Evolutionary conservation across 2,797 vertebrate genomes (phyloP).

Genomic region (Mastacembelus armatus): DNA sequence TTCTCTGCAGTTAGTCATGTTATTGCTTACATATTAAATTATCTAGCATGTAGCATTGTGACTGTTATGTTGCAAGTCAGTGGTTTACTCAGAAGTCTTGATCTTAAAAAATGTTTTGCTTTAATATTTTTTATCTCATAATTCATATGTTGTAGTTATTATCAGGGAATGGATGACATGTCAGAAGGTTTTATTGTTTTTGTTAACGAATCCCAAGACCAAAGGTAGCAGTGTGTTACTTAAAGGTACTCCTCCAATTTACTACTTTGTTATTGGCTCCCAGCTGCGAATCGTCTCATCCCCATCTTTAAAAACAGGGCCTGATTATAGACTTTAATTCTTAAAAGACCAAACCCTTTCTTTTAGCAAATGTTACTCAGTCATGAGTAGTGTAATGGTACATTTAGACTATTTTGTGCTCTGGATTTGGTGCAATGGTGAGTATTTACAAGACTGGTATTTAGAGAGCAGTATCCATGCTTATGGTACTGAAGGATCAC

Average conservation of each 20-base stretch:
- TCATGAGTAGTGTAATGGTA: not conserved
- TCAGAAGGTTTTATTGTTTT: not conserved
- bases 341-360: too few relatives aligned
- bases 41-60: not conserved
- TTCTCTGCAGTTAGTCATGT: too few relatives aligned
- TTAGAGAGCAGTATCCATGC: not conserved
- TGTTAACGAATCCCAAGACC: not conserved
- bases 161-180: not conserved
- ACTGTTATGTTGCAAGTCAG: not conserved
- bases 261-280: not conserved
- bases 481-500: not conserved
- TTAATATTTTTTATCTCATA: not conserved
- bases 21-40: too few relatives aligned
- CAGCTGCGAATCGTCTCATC: too few relatives aligned
- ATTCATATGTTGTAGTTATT: not conserved
- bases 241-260: too few relatives aligned
- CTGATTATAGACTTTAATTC: not conserved
- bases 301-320: not conserved
- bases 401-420: slow-evolving; percentile 5
- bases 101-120: too few relatives aligned
- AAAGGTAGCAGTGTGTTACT: not conserved
- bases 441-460: not conserved
- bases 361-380: not conserved
- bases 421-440: not conserved
- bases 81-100: not conserved